These are phyloP conservation scores for Athalia rosae DNA, from an alignment of 2,888 invertebrate genomes.

Conservation along the genomic window DNA sequence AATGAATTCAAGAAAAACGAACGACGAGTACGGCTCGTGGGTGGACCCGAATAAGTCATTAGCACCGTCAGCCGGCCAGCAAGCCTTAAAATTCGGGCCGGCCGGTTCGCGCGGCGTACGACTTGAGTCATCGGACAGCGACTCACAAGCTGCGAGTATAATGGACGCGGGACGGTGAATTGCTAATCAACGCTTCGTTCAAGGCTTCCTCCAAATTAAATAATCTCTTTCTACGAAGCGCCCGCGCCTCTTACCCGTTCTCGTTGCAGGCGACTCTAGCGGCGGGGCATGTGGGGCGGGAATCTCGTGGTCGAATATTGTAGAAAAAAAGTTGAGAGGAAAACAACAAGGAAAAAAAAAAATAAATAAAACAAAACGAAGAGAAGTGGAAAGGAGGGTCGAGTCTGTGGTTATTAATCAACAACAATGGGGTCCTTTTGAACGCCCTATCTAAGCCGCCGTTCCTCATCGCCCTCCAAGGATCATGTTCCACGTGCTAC, in stretches of 20 bases:
- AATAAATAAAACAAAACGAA: background rate
- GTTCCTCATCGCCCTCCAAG: conserved; percentile 5
- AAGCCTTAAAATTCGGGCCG: conserved; percentile 25
- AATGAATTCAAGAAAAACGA: background rate
- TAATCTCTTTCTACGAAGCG: conserved; percentile 39
- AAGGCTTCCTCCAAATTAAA: conserved; percentile 44
- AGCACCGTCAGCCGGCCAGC: background rate
- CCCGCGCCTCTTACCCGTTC: background rate
- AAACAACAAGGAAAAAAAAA: too few relatives aligned
- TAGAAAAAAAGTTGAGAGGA: too few relatives aligned
- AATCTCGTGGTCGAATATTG: conserved; percentile 9
- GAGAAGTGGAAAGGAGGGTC: background rate
- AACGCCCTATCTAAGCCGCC: conserved; percentile 34
- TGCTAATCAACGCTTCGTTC: conserved; percentile 44
- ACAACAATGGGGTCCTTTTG: conserved; percentile 44
- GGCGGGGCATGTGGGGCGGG: background rate
- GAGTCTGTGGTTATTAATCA: conserved; percentile 46
- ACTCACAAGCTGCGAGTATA: conserved; percentile 28
- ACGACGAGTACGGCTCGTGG: background rate
- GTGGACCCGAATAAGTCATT: conserved; percentile 34
- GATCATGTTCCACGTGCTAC: conserved; percentile 25
- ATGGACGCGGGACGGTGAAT: conserved; percentile 38
- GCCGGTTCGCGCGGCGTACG: background rate
- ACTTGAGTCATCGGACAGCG: conserved; percentile 28
- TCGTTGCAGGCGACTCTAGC: conserved; percentile 5